These are phyloP conservation scores for Zoanthus solanderi DNA, from an alignment of 92 coral and sea anemone species.

Conservation along the genomic window DNA sequence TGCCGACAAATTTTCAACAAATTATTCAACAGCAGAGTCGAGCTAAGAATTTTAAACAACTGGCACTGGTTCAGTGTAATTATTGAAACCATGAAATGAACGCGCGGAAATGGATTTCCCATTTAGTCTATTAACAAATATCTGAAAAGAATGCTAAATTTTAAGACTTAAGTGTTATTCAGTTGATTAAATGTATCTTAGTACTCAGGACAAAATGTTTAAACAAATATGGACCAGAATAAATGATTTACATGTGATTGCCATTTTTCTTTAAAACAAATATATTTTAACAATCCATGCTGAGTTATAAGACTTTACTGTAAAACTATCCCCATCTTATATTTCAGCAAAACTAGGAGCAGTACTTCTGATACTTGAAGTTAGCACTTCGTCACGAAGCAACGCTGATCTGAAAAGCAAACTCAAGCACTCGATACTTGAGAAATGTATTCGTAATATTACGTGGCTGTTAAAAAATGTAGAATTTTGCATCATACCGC, in stretches of 20 bases:
- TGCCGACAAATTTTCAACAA: background rate
- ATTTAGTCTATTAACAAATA: background rate
- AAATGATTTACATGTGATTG: background rate
- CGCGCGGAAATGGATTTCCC: background rate
- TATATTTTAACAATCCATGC: too few species aligned
- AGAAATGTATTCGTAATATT: constrained; percentile 1
- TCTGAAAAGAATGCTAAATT: constrained; percentile 12
- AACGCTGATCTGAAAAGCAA: constrained; percentile 1
- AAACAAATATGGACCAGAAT: background rate
- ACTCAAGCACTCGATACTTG: constrained; percentile 6
- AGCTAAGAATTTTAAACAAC: background rate
- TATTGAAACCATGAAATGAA: background rate
- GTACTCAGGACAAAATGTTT: background rate
- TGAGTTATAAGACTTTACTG: background rate
- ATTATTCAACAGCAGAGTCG: background rate
- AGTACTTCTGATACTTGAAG: too few species aligned
- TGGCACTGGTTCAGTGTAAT: background rate
- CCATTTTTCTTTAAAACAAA: background rate
- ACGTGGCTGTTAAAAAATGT: constrained; percentile 1
- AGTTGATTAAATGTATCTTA: background rate
- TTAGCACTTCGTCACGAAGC: background rate
- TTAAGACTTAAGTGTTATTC: background rate
- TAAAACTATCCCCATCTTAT: too few species aligned
- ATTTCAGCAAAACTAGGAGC: too few species aligned
- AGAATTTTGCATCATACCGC: background rate